Base-by-base conservation (phyloP, 1,140 invertebrate species). In the Phenacoccus solenopsis region DNA sequence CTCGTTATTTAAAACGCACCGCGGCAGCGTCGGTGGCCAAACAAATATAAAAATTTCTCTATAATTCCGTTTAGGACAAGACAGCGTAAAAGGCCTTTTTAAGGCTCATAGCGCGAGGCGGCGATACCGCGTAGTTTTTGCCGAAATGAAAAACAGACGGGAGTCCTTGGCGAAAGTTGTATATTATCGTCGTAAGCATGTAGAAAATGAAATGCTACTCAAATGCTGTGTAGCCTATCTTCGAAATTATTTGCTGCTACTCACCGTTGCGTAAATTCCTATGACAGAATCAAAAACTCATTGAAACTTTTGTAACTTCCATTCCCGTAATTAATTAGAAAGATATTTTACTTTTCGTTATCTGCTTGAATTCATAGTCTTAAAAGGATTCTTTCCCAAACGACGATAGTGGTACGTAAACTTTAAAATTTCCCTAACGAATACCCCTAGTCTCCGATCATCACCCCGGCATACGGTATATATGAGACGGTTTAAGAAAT, bases 321-420 rank as follows among this genome's bases (percentile, higher is more conserved):
- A 64, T 64, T 64, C 59, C 59, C 59, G 20, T 64, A 64, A 64
- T 64, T 64, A 64, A 64, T 64, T 64, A 64, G 59, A 64, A 64
- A 64, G 59, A 64, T 64, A 64, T 64, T 64, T 64, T 64, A 64
- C 59, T 64, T 64, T 64, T 64, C 59, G 59, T 64, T 64, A 64
- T 64, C 59, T 64, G 25, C 59, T 64, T 49, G 38, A 49, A 49
- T 49, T 49, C 38, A n/a, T 49, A 49, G 38, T 49, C 38, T 49
- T 49, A 49, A 49, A 49, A 49, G 38, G 38, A 49, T 49, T 49
- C 38, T 49, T 49, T 49, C 38, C n/a, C 12, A 49, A 49, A 49
- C 16, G 38, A 49, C 20, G 38, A 49, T 49, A 49, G 38, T 49
- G 38, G 38, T 49, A 49, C 38, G 38, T 49, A 49, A 49, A 49